Conservation (phyloP, 2,888 invertebrate genomes). For the Pomacea canaliculata region DNA sequence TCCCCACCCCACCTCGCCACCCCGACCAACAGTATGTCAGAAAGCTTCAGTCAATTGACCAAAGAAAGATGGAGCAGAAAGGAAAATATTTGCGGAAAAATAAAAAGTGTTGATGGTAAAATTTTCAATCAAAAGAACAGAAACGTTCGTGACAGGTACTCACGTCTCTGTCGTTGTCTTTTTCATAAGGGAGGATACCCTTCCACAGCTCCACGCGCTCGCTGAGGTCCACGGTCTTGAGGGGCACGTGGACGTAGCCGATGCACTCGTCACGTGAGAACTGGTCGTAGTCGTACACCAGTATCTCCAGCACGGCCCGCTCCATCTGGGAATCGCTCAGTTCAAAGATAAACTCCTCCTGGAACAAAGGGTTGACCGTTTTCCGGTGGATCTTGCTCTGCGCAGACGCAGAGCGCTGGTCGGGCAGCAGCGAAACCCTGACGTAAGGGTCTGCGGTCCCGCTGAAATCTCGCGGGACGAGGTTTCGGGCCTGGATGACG, state of each 20-base stretch:
- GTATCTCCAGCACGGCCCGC: slow-evolving; percentile 75
- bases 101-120: too few species aligned
- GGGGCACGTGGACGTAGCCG: slow-evolving; percentile 75
- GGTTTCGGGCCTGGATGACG: slow-evolving; percentile 76
- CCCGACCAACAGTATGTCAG: too few species aligned
- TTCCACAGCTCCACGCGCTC: slow-evolving; percentile 75
- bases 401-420: slow-evolving; percentile 67
- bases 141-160: too few species aligned
- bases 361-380: slow-evolving; percentile 78
- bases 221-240: slow-evolving; percentile 75
- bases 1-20: too few species aligned
- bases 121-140: too few species aligned
- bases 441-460: slow-evolving; percentile 75
- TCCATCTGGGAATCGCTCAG: slow-evolving; percentile 71
- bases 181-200: slow-evolving; percentile 67
- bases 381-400: slow-evolving; percentile 74
- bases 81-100: too few species aligned
- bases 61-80: too few species aligned
- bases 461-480: slow-evolving; percentile 60
- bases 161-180: slow-evolving; percentile 30
- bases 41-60: too few species aligned
- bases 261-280: slow-evolving; percentile 77
- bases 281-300: slow-evolving; percentile 78
- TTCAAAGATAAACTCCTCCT: slow-evolving; percentile 80
- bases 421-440: slow-evolving; percentile 92